These are phyloP conservation scores for Drosophila chauvacae DNA, from an alignment of 1,140 invertebrate species.

Conservation along the genomic window DNA sequence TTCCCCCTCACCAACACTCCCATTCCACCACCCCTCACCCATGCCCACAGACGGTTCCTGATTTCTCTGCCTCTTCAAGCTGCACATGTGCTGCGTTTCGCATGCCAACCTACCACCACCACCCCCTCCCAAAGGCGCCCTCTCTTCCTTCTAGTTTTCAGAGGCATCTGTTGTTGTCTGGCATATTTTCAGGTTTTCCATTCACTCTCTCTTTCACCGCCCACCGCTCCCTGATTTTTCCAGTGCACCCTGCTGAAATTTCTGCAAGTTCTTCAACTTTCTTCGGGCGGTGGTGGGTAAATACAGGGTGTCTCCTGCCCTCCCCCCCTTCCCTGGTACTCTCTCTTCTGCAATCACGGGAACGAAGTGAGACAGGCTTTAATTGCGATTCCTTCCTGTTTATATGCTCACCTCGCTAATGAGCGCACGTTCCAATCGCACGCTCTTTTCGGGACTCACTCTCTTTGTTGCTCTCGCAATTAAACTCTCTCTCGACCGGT, in stretches of 20 bases:
- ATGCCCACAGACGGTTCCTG: not conserved
- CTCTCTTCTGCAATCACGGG: conserved; percentile 51
- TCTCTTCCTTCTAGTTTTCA: conserved; percentile 10
- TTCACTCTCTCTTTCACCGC: conserved; percentile 34
- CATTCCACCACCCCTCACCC: not conserved
- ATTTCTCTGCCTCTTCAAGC: conserved; percentile 17
- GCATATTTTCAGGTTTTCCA: conserved; percentile 64
- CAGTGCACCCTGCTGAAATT: conserved; percentile 66
- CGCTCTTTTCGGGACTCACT: conserved; percentile 20
- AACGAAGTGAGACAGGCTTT: conserved; percentile 50
- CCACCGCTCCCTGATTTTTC: conserved; percentile 27
- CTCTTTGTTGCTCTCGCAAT: conserved; percentile 9
- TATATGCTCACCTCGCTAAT: conserved; percentile 59
- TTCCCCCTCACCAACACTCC: conserved; percentile 4
- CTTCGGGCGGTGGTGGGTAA: conserved; percentile 23
- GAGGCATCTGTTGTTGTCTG: conserved; percentile 58
- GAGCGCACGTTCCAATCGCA: conserved; percentile 60
- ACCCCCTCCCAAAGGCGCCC: conserved; percentile 13
- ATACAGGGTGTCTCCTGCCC: conserved; percentile 38
- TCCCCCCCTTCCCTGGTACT: conserved; percentile 17
- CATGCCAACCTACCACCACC: conserved; percentile 41
- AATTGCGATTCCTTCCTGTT: conserved; percentile 74
- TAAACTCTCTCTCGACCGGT: conserved; percentile 55
- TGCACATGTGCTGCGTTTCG: conserved; percentile 75
- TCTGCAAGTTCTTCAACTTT: conserved; percentile 48